Base-by-base conservation (phyloP, 2,888 invertebrate genomes). In the Eustalomyia histrio region DNA sequence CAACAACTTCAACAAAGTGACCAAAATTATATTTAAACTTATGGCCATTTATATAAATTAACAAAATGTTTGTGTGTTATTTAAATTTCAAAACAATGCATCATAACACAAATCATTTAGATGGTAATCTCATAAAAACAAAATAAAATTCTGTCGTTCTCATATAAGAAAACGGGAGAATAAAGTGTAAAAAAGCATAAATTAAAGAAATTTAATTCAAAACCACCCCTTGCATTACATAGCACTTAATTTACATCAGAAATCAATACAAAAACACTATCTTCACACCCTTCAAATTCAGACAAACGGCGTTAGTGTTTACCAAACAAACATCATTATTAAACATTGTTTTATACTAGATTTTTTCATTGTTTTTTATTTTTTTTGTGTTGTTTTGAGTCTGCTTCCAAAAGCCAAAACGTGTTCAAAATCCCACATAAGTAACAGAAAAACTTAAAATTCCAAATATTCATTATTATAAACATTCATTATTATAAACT, bases 331-430 rank as follows among this genome's bases (percentile, higher is more conserved):
- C 4, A n/a, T 47, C 14, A 47, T n/a, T 14, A 47, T 47, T 39
- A 14, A n/a, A 39, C 39, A 47, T n/a, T 39, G 2, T 39, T 47
- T 47, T n/a, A 47, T 29, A 29, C 4, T 29, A n/a, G n/a, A n/a
- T n/a, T n/a, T n/a, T n/a, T n/a, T n/a, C n/a, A 6, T 29, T 47
- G 14, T 43, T 47, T n/a, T n/a, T n/a, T n/a, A 6, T 29, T 47
- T 2, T 43, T 47, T 47, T 78, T 55, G 47, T 55, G 47, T 72
- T 47, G 60, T 64, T n/a, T n/a, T n/a, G n/a, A n/a, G 52, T 68
- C 68, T 73, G 35, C 67, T 79, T 73, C 55, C 67, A 73, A 75
- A 76, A 81, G n/a, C 81, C 78, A 75, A 78, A 81, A 81, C 72
- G 81, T 81, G 81, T 81, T 81, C 81, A 78, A 78, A 69, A 50